These are phyloP conservation scores for Diceros bicornis DNA, from an alignment of 2,797 vertebrate species.

Conservation along the genomic window DNA sequence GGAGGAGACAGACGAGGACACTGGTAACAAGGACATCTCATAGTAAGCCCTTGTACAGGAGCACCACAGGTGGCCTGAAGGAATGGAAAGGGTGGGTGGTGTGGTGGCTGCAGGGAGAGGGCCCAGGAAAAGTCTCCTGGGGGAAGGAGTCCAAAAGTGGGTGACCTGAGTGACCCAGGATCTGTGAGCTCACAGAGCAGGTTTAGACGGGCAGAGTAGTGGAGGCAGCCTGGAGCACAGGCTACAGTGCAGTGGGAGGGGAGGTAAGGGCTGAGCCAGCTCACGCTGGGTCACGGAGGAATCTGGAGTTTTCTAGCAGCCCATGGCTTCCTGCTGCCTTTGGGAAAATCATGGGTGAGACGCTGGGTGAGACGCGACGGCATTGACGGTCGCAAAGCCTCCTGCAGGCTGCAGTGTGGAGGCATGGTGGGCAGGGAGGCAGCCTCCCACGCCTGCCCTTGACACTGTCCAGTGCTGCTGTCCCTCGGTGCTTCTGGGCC, in stretches of 20 bases:
- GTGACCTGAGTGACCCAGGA: background rate
- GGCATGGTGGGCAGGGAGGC: accelerated
- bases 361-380: background rate
- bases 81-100: accelerated
- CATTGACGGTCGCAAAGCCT: accelerated
- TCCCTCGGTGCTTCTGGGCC: background rate
- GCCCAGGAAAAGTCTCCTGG: background rate
- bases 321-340: background rate
- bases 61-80: background rate
- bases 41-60: too few species aligned
- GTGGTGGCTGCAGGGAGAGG: accelerated
- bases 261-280: background rate
- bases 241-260: too few species aligned
- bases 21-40: too few species aligned
- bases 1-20: background rate
- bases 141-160: background rate
- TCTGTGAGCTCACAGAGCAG: too few species aligned
- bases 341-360: background rate
- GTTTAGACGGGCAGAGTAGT: background rate
- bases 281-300: background rate
- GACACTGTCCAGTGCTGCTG: accelerated
- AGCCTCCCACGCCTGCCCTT: background rate
- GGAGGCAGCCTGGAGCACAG: background rate
- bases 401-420: too few species aligned
- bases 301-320: background rate